phyloP scores from a whole-genome alignment of 2,113 vertebrate species.

The Eurypyga helias region DNA sequence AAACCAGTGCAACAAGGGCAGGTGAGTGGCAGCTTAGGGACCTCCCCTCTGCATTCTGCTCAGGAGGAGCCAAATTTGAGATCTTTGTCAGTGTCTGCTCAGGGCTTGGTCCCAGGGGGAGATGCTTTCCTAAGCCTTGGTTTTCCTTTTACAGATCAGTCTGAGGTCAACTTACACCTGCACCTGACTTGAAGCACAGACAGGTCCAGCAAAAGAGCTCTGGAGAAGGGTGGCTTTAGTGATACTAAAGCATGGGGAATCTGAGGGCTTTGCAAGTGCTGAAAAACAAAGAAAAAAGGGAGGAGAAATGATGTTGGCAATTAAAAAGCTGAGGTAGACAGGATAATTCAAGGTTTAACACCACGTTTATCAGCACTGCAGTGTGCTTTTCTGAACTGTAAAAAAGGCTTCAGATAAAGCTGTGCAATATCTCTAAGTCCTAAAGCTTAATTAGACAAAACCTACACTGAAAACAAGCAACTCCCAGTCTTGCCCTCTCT shows the following conservation, averaged over 20 bases:
- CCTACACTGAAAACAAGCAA: background rate
- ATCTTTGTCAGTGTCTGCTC: background rate
- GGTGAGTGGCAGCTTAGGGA: background rate
- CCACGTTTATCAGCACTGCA: background rate
- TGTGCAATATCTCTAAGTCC: background rate
- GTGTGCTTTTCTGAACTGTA: background rate
- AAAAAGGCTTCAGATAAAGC: background rate
- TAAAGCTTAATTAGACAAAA: background rate
- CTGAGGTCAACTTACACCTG: background rate
- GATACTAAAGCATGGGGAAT: background rate
- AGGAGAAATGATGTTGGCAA: background rate
- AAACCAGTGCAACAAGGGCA: background rate
- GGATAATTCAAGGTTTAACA: background rate
- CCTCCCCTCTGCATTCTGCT: background rate
- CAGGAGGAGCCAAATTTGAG: background rate
- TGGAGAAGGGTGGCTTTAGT: background rate
- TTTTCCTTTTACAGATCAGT: background rate
- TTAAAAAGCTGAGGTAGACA: background rate
- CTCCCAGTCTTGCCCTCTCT: background rate
- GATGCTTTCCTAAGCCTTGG: background rate
- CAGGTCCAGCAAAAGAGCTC: background rate
- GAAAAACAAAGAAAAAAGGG: background rate
- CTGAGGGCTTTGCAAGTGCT: background rate
- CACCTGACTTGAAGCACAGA: background rate
- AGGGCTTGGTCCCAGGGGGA: background rate